These are phyloP conservation scores for Acanthurus leucopareius DNA, from an alignment of 2,797 vertebrate genomes.

Conservation along the genomic window DNA sequence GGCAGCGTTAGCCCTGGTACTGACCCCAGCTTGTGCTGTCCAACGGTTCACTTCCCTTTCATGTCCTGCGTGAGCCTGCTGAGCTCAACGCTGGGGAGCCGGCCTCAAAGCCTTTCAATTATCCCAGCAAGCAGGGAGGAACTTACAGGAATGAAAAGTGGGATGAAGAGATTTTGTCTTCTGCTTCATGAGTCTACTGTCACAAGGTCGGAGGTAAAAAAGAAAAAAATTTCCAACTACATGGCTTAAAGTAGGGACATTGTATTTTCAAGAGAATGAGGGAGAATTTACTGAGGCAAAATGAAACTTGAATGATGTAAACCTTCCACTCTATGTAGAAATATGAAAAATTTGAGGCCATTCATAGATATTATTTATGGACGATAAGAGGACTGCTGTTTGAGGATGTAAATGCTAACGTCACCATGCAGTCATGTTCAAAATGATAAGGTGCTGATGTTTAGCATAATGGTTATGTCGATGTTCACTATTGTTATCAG, in stretches of 20 bases:
- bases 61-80: conserved; percentile 44
- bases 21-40: conserved; percentile 46
- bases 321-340: not conserved
- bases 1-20: conserved; percentile 17
- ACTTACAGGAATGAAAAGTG: conserved; percentile 33
- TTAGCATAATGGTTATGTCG: not conserved
- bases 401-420: not conserved
- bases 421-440: not conserved
- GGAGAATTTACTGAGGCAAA: not conserved
- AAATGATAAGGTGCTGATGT: too few relatives aligned
- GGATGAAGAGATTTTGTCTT: conserved; percentile 21
- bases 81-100: conserved; percentile 40
- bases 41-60: conserved; percentile 32
- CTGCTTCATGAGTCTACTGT: conserved; percentile 3
- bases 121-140: conserved; percentile 51
- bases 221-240: conserved; percentile 10
- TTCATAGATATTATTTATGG: not conserved
- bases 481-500: not conserved
- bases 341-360: too few relatives aligned
- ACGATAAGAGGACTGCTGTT: not conserved
- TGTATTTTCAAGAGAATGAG: not conserved
- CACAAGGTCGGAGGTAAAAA: not conserved
- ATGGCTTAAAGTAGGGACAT: conserved; percentile 9
- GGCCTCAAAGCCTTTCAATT: conserved; percentile 72
- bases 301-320: not conserved